Conservation (phyloP, 2,888 invertebrate genomes). For the Hyalella azteca region DNA sequence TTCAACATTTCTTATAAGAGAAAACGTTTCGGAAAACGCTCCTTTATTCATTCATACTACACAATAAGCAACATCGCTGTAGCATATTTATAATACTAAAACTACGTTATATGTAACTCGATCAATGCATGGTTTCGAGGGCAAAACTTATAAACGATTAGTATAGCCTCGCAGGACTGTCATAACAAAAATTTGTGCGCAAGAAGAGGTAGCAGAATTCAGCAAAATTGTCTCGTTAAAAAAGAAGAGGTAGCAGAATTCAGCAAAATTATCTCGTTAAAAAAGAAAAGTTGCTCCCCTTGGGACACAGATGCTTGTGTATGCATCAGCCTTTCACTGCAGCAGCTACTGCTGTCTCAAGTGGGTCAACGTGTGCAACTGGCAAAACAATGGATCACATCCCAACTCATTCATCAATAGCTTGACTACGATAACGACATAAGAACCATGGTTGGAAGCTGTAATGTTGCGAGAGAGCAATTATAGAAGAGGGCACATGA, state of each 20-base stretch:
- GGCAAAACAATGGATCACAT: not conserved
- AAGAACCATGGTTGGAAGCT: not conserved
- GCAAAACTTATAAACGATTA: not conserved
- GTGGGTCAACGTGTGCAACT: not conserved
- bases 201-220: not conserved
- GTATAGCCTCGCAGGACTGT: not conserved
- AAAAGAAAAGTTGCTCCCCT: too few species aligned
- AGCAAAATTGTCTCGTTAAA: too few species aligned
- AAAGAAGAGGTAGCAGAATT: not conserved
- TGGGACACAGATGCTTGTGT: not conserved
- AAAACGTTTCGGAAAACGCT: too few species aligned
- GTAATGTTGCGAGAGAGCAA: not conserved
- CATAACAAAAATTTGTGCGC: not conserved
- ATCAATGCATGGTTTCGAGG: not conserved
- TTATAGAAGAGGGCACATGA: not conserved
- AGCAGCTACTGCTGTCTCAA: not conserved
- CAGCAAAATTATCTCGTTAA: too few species aligned
- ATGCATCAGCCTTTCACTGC: conserved; percentile 18
- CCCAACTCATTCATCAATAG: too few species aligned
- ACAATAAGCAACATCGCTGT: too few species aligned
- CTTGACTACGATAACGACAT: not conserved
- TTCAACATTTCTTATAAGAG: too few species aligned
- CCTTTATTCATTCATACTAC: not conserved
- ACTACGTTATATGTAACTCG: not conserved
- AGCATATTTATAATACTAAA: not conserved